phyloP scores from a whole-genome alignment of 2,797 vertebrate genomes.

The Hemitrygon akajei region DNA sequence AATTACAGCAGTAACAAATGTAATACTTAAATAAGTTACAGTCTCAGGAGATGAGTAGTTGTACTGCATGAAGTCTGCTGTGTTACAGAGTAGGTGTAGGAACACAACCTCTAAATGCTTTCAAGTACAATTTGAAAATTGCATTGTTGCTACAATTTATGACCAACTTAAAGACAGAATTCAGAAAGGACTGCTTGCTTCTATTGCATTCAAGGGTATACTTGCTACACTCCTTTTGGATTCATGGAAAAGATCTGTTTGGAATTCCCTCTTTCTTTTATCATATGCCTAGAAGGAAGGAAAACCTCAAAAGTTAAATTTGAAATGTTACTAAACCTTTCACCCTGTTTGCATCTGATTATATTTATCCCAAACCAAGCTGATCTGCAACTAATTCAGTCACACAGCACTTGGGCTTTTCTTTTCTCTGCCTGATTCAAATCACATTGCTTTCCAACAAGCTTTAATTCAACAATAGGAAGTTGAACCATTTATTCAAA shows the following conservation, averaged over 20 bases:
- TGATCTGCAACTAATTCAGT: slow-evolving; percentile 26
- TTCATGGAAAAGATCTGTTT: neutral
- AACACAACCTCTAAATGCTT: neutral
- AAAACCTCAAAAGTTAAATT: slow-evolving; percentile 22
- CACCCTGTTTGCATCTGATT: slow-evolving; percentile 23
- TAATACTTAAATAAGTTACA: neutral
- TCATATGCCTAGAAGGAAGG: neutral
- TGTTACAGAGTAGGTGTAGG: neutral
- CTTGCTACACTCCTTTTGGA: neutral
- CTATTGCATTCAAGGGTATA: neutral
- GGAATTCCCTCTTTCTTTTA: neutral
- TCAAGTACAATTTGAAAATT: slow-evolving; percentile 1
- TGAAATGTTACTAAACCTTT: neutral
- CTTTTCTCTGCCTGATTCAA: neutral
- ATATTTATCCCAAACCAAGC: slow-evolving; percentile 1
- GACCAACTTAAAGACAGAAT: neutral
- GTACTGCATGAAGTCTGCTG: neutral
- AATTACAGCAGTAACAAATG: neutral
- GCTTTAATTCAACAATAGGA: slow-evolving; percentile 28
- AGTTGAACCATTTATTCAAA: slow-evolving; percentile 22
- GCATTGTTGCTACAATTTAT: neutral
- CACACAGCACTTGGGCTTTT: neutral
- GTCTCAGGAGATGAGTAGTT: neutral
- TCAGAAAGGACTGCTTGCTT: neutral
- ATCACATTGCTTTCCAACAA: slow-evolving; percentile 26